phyloP scores from a whole-genome alignment of 2,113 vertebrate genomes.

The Tympanuchus pallidicinctus region DNA sequence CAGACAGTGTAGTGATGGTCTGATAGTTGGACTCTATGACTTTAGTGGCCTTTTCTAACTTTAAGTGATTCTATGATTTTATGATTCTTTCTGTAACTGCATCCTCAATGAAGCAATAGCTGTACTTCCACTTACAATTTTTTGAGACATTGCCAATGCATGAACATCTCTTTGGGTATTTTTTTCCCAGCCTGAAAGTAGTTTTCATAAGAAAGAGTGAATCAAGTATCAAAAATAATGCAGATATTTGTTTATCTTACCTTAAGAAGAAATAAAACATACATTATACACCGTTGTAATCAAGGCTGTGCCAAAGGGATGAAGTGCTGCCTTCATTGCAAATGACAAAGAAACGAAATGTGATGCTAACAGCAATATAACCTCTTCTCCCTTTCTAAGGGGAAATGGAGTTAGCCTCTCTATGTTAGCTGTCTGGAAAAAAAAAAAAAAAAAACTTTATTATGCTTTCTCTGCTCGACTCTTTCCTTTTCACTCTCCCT shows the following conservation, averaged over 20 bases:
- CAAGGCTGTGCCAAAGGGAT: neutral
- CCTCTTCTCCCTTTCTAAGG: neutral
- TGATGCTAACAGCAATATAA: slow-evolving; percentile 47
- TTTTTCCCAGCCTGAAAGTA: neutral
- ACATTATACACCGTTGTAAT: neutral
- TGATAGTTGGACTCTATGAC: too few species aligned
- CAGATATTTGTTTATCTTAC: slow-evolving; percentile 39
- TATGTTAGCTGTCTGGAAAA: neutral
- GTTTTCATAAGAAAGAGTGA: neutral
- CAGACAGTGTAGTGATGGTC: too few species aligned
- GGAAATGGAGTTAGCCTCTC: neutral
- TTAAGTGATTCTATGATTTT: too few species aligned
- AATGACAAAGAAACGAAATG: slow-evolving; percentile 56
- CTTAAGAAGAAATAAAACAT: slow-evolving; percentile 11
- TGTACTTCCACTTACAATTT: neutral
- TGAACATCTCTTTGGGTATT: neutral
- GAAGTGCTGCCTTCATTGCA: slow-evolving; percentile 27
- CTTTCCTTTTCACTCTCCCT: neutral
- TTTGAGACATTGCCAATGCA: neutral
- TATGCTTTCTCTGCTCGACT: neutral
- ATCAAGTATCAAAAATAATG: slow-evolving; percentile 45
- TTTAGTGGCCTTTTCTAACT: too few species aligned
- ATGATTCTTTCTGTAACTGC: neutral
- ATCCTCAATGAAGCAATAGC: neutral
- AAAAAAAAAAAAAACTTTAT: neutral